A percentile compares a stretch with the other conserved stretches of the same genome.
phyloP scores from a whole-genome alignment of 53 echinoderm and acorn worm genomes.

The Apostichopus leukothele region DNA sequence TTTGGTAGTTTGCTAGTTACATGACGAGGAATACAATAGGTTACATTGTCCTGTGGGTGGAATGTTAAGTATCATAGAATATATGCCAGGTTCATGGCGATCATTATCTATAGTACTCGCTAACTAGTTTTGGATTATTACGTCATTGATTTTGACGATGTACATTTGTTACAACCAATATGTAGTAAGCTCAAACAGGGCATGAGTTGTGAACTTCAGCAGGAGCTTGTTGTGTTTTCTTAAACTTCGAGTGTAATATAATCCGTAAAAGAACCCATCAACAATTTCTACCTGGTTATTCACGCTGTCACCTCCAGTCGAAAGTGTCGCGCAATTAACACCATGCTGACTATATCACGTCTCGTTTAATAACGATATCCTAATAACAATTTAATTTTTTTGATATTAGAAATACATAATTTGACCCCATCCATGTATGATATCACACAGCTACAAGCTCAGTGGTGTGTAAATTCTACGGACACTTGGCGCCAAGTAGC shows the following conservation, averaged over 20 bases:
- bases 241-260: neutral
- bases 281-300: conserved; percentile 30
- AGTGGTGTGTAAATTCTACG: conserved; percentile 26
- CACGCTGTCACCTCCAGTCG: conserved; percentile 22
- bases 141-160: neutral
- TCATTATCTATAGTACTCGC: too few species aligned
- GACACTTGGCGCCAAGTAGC: conserved; percentile 41
- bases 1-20: too few species aligned
- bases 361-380: conserved; percentile 8
- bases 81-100: too few species aligned
- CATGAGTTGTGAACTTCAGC: neutral
- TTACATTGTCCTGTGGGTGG: too few species aligned
- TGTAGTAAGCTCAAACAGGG: neutral
- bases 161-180: neutral
- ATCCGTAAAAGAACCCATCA: conserved; percentile 17
- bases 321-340: conserved; percentile 42
- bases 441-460: conserved; percentile 34
- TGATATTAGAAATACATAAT: conserved; percentile 13
- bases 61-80: too few species aligned
- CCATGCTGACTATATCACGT: conserved; percentile 28
- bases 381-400: conserved; percentile 25
- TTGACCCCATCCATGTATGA: conserved; percentile 33
- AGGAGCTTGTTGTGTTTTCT: neutral
- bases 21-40: too few species aligned
- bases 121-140: neutral